Evolutionary conservation across 2,113 vertebrate species (phyloP).

Genomic region (Phocoena sinus): DNA sequence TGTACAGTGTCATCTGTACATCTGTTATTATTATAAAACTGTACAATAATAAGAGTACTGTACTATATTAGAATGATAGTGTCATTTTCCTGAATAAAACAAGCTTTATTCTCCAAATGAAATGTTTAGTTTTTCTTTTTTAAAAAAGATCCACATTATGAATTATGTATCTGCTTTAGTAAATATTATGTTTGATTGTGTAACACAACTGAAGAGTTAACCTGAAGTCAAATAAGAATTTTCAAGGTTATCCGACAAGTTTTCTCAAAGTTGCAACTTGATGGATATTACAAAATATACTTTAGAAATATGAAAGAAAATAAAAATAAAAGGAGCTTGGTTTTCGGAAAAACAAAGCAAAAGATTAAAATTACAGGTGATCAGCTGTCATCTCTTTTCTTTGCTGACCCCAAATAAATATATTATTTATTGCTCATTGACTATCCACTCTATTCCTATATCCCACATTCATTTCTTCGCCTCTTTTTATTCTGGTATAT

Average conservation of each 20-base stretch:
- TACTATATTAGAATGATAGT: neutral
- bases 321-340: neutral
- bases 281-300: neutral
- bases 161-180: neutral
- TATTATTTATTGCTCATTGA: neutral
- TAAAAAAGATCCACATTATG: neutral
- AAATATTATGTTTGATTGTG: neutral
- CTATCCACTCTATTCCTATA: neutral
- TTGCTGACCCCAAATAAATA: neutral
- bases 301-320: neutral
- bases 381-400: neutral
- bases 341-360: neutral
- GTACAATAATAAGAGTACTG: neutral
- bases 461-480: neutral
- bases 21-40: neutral
- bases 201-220: neutral
- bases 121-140: neutral
- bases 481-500: neutral
- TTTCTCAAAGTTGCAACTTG: neutral
- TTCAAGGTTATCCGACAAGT: neutral
- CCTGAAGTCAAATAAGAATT: neutral
- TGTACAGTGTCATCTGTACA: neutral
- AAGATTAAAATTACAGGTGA: neutral
- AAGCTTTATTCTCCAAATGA: neutral
- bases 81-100: neutral